Conservation (phyloP, 1,140 invertebrate species). For the Drosophila paulistorum region DNA sequence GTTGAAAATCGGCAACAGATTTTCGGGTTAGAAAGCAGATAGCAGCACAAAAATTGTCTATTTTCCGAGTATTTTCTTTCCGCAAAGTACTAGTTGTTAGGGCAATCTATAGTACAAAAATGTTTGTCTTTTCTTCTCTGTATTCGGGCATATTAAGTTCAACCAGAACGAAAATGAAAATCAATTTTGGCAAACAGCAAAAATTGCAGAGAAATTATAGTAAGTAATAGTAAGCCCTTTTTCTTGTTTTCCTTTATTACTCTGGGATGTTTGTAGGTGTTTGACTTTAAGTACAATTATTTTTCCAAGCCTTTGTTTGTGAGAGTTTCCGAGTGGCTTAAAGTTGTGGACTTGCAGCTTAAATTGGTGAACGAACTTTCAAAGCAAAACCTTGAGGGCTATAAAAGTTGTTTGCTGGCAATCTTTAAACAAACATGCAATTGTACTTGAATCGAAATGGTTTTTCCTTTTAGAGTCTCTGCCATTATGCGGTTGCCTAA, state of each 20-base stretch:
- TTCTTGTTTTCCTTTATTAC: neutral
- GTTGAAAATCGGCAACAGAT: too few species aligned
- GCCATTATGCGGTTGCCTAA: conserved; percentile 34
- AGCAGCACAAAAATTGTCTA: neutral
- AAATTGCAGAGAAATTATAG: neutral
- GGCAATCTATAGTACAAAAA: neutral
- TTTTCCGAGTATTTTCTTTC: neutral
- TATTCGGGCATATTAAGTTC: neutral
- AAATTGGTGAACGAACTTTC: neutral
- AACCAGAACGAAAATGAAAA: neutral
- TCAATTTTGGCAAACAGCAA: neutral
- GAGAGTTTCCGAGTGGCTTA: neutral
- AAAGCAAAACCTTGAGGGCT: neutral
- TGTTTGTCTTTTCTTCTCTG: neutral
- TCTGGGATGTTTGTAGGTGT: too few species aligned
- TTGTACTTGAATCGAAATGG: neutral
- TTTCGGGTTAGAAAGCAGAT: too few species aligned
- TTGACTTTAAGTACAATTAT: too few species aligned
- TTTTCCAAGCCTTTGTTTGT: too few species aligned
- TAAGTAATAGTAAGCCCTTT: too few species aligned
- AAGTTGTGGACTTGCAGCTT: neutral
- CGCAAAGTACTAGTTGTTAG: neutral
- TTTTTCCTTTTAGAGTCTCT: conserved; percentile 14
- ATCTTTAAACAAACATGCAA: conserved; percentile 5
- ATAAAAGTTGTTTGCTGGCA: neutral